Evolutionary conservation across 2,888 invertebrate species (phyloP), one percentile per base, ranked within the genome.

Genomic region (Heliconius cydno): DNA sequence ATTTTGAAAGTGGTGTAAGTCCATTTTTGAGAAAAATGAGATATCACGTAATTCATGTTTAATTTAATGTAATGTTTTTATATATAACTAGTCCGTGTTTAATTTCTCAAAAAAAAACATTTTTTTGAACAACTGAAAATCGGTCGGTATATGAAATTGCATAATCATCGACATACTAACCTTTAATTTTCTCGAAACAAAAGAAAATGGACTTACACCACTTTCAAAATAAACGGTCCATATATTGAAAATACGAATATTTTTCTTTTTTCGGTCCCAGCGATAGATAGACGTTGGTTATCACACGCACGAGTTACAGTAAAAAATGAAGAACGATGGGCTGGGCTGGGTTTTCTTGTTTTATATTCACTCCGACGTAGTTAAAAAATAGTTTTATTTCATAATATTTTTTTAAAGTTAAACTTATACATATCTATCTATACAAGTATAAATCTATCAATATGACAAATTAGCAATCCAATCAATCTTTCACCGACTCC

Each of bases 401-500:
- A n/a, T 60, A 3, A 3, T 60, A n/a, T 60, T 12, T 60, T 60
- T 60, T 60, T 34, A 9, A 52, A 52, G 52, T 52, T 52, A 52
- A 3, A 60, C 10, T 12, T n/a, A 34, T 12, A 22, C 10, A 34
- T 34, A 22, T 22, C 3, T 10, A 38, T 68, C 34, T n/a, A 68
- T 38, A 19, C 13, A 19, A 15, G n/a, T 65, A 65, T 65, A 65
- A 65, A 65, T 65, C 65, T 34, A 67, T 34, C 25, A 70, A 70
- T 70, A 46, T 70, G 70, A 73, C 66, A 74, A 65, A 78, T 74
- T 67, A 60, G 38, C 28, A 41, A 52, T 25, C 57, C 73, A 74
- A 78, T 68, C 66, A 57, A 66, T 30, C 68, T 57, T 77, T 79
- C 81, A 70, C 78, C 79, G 67, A 67, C 67, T 67, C 66, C 30